Conservation (phyloP, 2,113 vertebrate genomes). For the Camelus bactrianus region DNA sequence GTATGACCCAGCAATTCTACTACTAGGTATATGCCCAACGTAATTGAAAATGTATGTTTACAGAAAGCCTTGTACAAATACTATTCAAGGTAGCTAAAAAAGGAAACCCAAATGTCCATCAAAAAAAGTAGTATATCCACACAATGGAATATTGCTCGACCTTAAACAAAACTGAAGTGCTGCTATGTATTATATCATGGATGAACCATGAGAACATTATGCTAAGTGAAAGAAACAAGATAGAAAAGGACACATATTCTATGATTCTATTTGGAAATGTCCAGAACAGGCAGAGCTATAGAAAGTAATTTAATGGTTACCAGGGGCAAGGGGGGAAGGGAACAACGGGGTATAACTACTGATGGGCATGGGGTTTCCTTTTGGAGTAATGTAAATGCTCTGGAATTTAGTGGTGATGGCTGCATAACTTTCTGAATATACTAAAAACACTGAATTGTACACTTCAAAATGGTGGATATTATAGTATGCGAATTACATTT, state of each 20-base stretch:
- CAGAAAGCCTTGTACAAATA: neutral
- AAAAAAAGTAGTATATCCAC: neutral
- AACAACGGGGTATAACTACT: neutral
- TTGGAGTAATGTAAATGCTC: neutral
- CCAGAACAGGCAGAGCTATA: neutral
- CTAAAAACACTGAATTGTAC: neutral
- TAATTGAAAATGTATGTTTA: neutral
- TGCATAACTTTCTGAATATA: neutral
- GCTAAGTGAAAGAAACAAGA: constrained; percentile 1
- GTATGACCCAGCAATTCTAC: neutral
- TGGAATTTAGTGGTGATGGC: neutral
- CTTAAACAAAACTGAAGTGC: neutral
- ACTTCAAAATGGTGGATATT: neutral
- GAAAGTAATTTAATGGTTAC: neutral
- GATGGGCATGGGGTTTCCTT: neutral
- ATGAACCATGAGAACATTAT: neutral
- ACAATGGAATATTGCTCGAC: neutral
- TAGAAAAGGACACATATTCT: neutral
- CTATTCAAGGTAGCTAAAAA: neutral
- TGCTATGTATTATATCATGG: neutral
- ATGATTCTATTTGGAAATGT: neutral
- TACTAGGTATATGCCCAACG: neutral
- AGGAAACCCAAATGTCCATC: neutral
- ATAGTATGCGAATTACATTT: neutral
- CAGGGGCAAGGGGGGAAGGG: neutral